phyloP scores from a whole-genome alignment of 2,888 invertebrate genomes.

The Eilema depressum region DNA sequence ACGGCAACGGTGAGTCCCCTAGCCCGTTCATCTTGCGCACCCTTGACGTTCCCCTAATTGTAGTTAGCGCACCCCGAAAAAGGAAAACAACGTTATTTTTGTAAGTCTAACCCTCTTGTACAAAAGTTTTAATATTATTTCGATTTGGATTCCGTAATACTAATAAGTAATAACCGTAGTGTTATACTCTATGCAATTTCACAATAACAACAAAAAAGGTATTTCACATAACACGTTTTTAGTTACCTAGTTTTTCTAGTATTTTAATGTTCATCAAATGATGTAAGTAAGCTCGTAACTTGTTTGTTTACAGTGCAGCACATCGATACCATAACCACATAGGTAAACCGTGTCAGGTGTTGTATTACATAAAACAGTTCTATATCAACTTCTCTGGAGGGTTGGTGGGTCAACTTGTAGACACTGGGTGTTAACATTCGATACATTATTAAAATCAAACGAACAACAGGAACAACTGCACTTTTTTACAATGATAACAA shows the following conservation, averaged over 20 bases:
- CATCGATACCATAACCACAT: slow-evolving; percentile 65
- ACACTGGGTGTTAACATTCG: slow-evolving; percentile 12
- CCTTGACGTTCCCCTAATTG: slow-evolving; percentile 82
- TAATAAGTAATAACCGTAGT: background rate
- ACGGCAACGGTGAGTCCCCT: slow-evolving; percentile 87
- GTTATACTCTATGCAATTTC: too few relatives aligned
- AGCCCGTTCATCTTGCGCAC: slow-evolving; percentile 75
- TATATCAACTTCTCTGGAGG: slow-evolving; percentile 37
- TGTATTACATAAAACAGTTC: slow-evolving; percentile 65
- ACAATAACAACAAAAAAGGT: background rate
- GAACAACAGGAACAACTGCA: background rate
- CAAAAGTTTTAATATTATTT: slow-evolving; percentile 29
- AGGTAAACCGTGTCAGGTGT: slow-evolving; percentile 65
- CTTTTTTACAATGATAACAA: background rate
- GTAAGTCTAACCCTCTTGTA: slow-evolving; percentile 57
- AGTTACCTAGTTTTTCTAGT: slow-evolving; percentile 1
- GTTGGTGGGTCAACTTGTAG: slow-evolving; percentile 23
- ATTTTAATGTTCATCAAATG: slow-evolving; percentile 25
- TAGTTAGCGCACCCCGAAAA: slow-evolving; percentile 78
- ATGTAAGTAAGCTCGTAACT: slow-evolving; percentile 51
- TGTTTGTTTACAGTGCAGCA: slow-evolving; percentile 71
- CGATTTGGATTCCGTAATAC: slow-evolving; percentile 16
- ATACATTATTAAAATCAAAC: background rate
- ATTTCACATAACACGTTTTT: slow-evolving; percentile 4
- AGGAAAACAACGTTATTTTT: slow-evolving; percentile 77